Evolutionary conservation across 2,797 vertebrate species (phyloP).

Genomic region (Carcharodon carcharias): DNA sequence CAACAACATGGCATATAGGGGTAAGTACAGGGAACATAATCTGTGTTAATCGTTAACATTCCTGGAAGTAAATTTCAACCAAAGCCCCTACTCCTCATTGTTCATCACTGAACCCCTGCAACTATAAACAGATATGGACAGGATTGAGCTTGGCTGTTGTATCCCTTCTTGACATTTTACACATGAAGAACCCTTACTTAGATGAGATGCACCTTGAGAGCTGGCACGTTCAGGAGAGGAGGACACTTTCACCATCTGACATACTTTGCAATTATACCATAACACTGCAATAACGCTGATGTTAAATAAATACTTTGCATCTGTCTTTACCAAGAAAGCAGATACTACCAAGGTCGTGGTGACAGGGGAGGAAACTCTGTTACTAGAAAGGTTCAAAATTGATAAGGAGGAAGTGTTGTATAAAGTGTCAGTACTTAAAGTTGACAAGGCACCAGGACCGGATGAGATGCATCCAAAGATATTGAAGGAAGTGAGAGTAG

Average conservation of each 20-base stretch:
- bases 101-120: background rate
- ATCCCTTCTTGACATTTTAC: background rate
- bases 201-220: background rate
- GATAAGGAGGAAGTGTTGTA: no score
- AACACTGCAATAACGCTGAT: background rate
- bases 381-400: no score
- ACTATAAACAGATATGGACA: background rate
- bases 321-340: no score
- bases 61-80: background rate
- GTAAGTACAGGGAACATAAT: background rate
- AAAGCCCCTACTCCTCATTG: background rate
- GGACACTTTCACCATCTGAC: background rate
- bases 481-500: no score
- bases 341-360: no score
- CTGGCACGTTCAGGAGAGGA: background rate
- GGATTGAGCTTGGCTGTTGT: background rate
- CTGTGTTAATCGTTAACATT: background rate
- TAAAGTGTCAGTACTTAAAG: no score
- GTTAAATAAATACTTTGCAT: no score
- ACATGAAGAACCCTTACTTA: background rate
- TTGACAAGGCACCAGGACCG: no score
- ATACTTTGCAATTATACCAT: background rate
- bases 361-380: no score
- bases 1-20: conserved; percentile 11
- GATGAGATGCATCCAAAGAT: no score